phyloP scores from a whole-genome alignment of 2,888 invertebrate species.

The Drosophila birchii region DNA sequence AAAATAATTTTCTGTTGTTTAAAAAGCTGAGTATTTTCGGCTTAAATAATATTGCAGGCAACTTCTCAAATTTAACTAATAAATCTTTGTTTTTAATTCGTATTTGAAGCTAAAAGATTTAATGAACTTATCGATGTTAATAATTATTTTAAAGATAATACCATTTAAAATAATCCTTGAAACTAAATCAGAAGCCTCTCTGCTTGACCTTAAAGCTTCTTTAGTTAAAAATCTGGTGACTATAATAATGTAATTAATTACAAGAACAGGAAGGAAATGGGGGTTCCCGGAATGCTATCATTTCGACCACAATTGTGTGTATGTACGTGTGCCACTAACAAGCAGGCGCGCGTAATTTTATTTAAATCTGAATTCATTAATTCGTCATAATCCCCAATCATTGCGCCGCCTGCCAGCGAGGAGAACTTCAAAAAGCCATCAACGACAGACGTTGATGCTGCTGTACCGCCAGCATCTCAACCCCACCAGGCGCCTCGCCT shows the following conservation, averaged over 20 bases:
- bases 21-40: rapidly evolving
- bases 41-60: rapidly evolving
- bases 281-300: slow-evolving; percentile 9
- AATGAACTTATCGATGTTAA: no score
- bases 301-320: slow-evolving; percentile 27
- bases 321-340: slow-evolving; percentile 54
- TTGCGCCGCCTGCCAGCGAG: slow-evolving; percentile 66
- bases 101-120: not conserved
- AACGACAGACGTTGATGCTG: slow-evolving; percentile 71
- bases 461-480: slow-evolving; percentile 10
- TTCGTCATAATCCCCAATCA: slow-evolving; percentile 83
- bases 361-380: slow-evolving; percentile 82
- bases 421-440: slow-evolving; percentile 82
- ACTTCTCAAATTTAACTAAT: no score
- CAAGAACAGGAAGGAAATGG: not conserved
- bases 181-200: not conserved
- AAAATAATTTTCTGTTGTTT: not conserved
- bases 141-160: not conserved
- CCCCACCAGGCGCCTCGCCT: not conserved
- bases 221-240: not conserved
- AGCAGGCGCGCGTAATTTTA: slow-evolving; percentile 76
- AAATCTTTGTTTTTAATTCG: not conserved
- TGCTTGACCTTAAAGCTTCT: not conserved
- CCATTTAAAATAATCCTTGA: not conserved
- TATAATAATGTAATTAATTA: slow-evolving; percentile 18